Conservation (phyloP, 2,113 vertebrate species). For the Cephalopterus ornatus region DNA sequence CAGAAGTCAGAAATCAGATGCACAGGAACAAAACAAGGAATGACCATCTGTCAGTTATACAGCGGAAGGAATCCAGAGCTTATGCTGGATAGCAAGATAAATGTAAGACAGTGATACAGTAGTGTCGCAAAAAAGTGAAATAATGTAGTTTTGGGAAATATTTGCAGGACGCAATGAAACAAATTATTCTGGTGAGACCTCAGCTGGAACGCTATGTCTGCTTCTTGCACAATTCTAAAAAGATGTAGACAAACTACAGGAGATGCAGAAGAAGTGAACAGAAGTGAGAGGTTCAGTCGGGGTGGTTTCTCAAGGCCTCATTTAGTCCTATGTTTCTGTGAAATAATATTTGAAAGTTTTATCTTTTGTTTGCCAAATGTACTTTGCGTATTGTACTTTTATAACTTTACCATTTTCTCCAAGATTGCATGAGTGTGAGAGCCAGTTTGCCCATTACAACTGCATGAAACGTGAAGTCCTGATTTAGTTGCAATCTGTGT, state of each 20-base stretch:
- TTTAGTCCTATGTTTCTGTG: background rate
- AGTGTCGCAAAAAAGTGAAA: background rate
- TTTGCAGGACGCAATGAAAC: background rate
- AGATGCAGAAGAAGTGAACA: background rate
- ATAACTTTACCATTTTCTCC: background rate
- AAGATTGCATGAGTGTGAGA: background rate
- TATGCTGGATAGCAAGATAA: background rate
- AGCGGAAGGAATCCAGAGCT: background rate
- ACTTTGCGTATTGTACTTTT: background rate
- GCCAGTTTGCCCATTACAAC: background rate
- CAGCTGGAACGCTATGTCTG: background rate
- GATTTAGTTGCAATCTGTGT: background rate
- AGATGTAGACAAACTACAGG: background rate
- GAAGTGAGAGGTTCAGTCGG: background rate
- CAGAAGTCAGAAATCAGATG: background rate
- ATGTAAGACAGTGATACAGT: background rate
- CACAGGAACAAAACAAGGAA: background rate
- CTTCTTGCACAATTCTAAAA: background rate
- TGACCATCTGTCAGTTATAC: background rate
- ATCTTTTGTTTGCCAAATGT: background rate
- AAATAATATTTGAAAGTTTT: background rate
- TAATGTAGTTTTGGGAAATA: background rate
- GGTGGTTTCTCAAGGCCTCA: background rate
- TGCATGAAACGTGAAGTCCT: background rate
- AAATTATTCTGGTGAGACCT: background rate